These are phyloP conservation scores for Aeoliscus strigatus DNA, from an alignment of 2,797 vertebrate genomes.

Conservation along the genomic window DNA sequence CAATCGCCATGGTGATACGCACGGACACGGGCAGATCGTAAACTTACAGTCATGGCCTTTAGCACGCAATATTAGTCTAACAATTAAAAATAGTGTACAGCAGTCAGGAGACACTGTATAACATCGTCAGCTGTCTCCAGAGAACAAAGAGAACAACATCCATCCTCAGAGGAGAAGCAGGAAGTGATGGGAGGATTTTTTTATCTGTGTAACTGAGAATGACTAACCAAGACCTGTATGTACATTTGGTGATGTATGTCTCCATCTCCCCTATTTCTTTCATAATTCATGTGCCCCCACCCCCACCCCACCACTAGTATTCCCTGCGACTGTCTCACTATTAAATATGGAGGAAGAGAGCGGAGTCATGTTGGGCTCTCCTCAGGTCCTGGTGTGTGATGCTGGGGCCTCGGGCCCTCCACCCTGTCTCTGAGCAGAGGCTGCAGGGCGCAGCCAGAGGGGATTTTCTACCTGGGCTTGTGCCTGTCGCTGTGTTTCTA, in stretches of 20 bases:
- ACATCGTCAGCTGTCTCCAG: slow-evolving; percentile 34
- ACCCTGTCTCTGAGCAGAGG: slow-evolving; percentile 56
- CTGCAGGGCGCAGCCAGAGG: slow-evolving; percentile 63
- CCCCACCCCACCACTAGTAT: slow-evolving; percentile 33
- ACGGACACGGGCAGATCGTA: slow-evolving; percentile 16
- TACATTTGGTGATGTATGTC: slow-evolving; percentile 24
- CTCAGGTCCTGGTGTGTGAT: slow-evolving; percentile 60
- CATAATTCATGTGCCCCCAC: slow-evolving; percentile 55
- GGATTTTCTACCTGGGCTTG: slow-evolving; percentile 46
- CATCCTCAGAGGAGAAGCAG: slow-evolving; percentile 4
- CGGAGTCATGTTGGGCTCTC: slow-evolving; percentile 56
- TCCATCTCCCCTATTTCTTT: slow-evolving; percentile 43
- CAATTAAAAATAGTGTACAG: slow-evolving; percentile 38
- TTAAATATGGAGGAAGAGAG: slow-evolving; percentile 66
- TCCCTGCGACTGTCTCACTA: slow-evolving; percentile 46
- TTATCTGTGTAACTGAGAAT: slow-evolving; percentile 22
- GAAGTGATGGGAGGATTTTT: slow-evolving; percentile 8
- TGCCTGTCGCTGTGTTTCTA: slow-evolving; percentile 31
- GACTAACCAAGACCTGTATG: slow-evolving; percentile 24
- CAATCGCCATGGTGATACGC: slow-evolving; percentile 1
- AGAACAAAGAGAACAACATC: slow-evolving; percentile 18
- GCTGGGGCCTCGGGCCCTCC: slow-evolving; percentile 55
- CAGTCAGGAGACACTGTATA: too few species aligned
- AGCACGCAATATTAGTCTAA: slow-evolving; percentile 21
- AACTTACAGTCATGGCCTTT: slow-evolving; percentile 12